phyloP scores from a whole-genome alignment of 2,113 vertebrate genomes.

The Spermophilus dauricus region DNA sequence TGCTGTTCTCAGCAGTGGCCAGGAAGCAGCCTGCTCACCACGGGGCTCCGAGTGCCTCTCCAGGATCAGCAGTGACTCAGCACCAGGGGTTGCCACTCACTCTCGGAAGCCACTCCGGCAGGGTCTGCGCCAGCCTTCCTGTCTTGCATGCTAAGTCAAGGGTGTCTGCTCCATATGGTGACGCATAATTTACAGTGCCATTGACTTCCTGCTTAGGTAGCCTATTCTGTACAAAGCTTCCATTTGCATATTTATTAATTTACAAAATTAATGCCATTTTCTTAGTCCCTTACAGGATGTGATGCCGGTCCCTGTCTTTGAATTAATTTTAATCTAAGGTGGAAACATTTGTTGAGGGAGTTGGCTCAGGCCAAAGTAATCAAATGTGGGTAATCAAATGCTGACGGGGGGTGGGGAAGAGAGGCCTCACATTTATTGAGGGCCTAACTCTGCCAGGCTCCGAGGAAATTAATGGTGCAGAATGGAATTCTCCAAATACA shows the following conservation, averaged over 20 bases:
- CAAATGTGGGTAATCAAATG: constrained; percentile 65
- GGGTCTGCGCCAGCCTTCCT: constrained; percentile 39
- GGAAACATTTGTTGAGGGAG: constrained; percentile 84
- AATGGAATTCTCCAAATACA: constrained; percentile 50
- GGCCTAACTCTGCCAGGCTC: constrained; percentile 23
- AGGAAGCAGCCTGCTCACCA: background rate
- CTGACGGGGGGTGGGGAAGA: background rate
- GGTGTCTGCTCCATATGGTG: constrained; percentile 77
- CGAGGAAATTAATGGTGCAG: constrained; percentile 58
- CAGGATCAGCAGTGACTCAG: constrained; percentile 67
- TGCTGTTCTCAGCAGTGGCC: background rate
- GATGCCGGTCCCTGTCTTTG: constrained; percentile 76
- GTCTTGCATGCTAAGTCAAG: constrained; percentile 72
- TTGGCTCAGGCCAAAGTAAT: constrained; percentile 77
- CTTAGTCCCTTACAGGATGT: constrained; percentile 80
- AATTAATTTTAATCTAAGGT: constrained; percentile 84
- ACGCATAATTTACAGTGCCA: constrained; percentile 81
- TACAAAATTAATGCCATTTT: constrained; percentile 84
- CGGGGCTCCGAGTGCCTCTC: background rate
- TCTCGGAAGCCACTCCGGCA: constrained; percentile 49
- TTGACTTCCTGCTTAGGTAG: constrained; percentile 74
- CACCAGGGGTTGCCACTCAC: background rate
- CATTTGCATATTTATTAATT: constrained; percentile 85
- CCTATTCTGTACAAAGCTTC: constrained; percentile 67
- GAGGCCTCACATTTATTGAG: constrained; percentile 56